phyloP scores from a whole-genome alignment of 2,113 vertebrate species.

The Lepidothrix coronata region DNA sequence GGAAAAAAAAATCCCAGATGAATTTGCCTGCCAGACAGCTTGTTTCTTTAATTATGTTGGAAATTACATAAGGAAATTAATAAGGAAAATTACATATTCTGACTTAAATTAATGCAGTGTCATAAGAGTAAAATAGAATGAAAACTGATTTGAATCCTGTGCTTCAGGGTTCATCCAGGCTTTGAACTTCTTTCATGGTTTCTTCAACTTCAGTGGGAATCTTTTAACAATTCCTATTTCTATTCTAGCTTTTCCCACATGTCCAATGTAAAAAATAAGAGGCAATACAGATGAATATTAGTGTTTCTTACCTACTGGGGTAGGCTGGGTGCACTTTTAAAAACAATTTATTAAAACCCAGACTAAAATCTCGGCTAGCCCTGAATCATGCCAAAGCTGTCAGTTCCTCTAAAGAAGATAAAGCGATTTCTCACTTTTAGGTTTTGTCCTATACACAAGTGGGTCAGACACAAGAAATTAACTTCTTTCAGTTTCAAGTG shows the following conservation, averaged over 20 bases:
- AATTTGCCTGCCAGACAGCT: not conserved
- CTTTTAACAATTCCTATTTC: not conserved
- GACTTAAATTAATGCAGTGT: not conserved
- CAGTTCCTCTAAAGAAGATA: not conserved
- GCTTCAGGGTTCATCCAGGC: not conserved
- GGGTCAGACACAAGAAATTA: not conserved
- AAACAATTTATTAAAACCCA: not conserved
- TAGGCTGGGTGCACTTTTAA: not conserved
- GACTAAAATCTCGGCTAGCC: not conserved
- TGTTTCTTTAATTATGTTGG: not conserved
- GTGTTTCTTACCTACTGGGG: not conserved
- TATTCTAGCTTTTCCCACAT: not conserved
- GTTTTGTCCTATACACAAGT: not conserved
- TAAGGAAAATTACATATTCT: not conserved
- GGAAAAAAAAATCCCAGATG: not conserved
- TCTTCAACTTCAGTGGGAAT: not conserved
- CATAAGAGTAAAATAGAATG: not conserved
- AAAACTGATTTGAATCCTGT: not conserved
- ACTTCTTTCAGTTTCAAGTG: not conserved
- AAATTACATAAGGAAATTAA: too few relatives aligned
- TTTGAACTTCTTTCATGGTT: not conserved
- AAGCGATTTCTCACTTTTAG: not conserved
- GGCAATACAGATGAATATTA: not conserved
- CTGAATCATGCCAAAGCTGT: not conserved
- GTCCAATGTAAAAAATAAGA: not conserved